phyloP scores from a whole-genome alignment of 2,797 vertebrate genomes.

The Australoheros facetus region DNA sequence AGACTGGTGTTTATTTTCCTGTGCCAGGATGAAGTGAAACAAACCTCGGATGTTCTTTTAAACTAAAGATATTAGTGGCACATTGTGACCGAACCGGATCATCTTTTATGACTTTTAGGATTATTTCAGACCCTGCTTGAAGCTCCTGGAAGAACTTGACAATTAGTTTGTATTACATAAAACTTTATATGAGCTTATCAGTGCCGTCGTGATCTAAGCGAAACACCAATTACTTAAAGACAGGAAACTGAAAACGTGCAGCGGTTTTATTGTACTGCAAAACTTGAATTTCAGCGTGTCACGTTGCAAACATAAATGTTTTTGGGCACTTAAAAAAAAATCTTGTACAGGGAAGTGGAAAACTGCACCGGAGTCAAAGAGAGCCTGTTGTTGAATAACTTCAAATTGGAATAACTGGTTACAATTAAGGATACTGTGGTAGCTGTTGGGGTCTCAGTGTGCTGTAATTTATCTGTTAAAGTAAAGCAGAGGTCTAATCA shows the following conservation, averaged over 20 bases:
- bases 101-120: neutral
- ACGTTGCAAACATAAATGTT: neutral
- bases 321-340: neutral
- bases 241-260: neutral
- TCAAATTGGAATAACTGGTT: neutral
- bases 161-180: neutral
- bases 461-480: constrained; percentile 7
- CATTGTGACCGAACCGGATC: neutral
- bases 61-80: neutral
- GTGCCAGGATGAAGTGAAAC: constrained; percentile 8
- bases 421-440: constrained; percentile 22
- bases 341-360: neutral
- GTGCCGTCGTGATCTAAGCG: neutral
- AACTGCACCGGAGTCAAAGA: constrained; percentile 5
- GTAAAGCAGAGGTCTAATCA: constrained; percentile 19
- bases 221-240: neutral
- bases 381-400: neutral
- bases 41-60: constrained; percentile 8
- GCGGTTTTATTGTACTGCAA: neutral
- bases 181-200: neutral
- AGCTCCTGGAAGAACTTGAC: neutral
- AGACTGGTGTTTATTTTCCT: constrained; percentile 21
- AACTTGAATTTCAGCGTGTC: neutral
- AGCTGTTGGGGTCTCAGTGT: constrained; percentile 11
- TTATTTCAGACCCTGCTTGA: neutral